Evolutionary conservation across 2,888 invertebrate species (phyloP).

Genomic region (Platerodrilus igneus): DNA sequence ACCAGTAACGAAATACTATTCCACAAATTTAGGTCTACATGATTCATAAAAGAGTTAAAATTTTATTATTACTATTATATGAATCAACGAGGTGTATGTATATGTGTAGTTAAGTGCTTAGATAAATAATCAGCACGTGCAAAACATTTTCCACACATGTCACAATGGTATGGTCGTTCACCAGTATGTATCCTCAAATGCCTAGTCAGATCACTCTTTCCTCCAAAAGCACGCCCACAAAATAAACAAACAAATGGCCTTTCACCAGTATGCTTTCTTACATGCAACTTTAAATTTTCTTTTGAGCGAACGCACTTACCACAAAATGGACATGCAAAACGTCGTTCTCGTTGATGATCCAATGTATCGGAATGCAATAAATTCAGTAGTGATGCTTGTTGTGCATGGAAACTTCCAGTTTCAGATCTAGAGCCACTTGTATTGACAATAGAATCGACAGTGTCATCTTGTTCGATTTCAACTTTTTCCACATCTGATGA

Average conservation of each 20-base stretch:
- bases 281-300: conserved; percentile 82
- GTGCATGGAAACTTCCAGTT: conserved; percentile 48
- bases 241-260: conserved; percentile 87
- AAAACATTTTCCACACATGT: conserved; percentile 88
- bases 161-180: conserved; percentile 85
- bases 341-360: conserved; percentile 64
- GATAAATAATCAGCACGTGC: conserved; percentile 86
- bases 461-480: conserved; percentile 61
- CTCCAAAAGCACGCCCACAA: conserved; percentile 83
- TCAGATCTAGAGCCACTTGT: conserved; percentile 46
- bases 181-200: conserved; percentile 86
- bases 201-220: conserved; percentile 81
- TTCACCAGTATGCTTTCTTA: conserved; percentile 82
- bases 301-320: conserved; percentile 86
- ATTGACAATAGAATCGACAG: conserved; percentile 61
- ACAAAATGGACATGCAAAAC: conserved; percentile 85
- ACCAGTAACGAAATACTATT: no score
- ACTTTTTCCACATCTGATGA: conserved; percentile 42
- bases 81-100: conserved; percentile 62
- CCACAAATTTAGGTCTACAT: conserved; percentile 1
- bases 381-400: conserved; percentile 59
- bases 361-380: conserved; percentile 61
- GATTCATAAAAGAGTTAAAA: neutral
- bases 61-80: conserved; percentile 8
- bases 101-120: conserved; percentile 87